phyloP scores from a whole-genome alignment of 2,888 invertebrate genomes.

The Drosophila anomalipes region DNA sequence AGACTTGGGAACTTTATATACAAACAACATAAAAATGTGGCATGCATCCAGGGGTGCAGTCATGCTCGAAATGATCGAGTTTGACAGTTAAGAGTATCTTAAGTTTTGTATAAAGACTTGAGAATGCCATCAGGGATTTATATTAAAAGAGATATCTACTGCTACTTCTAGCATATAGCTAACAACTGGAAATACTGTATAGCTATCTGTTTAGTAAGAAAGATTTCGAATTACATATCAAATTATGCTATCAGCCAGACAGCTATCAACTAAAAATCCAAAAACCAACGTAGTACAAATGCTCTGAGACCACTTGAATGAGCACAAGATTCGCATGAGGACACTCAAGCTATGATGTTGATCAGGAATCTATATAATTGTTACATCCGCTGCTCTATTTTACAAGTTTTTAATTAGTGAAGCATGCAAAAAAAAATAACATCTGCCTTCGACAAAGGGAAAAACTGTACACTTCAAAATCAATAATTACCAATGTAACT shows the following conservation, averaged over 20 bases:
- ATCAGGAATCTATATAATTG: neutral
- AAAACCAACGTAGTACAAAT: neutral
- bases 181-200: neutral
- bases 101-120: neutral
- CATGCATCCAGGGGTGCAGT: neutral
- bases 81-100: neutral
- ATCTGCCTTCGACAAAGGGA: neutral
- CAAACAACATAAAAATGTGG: neutral
- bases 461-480: constrained; percentile 47
- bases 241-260: neutral
- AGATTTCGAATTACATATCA: neutral
- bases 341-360: neutral
- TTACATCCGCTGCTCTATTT: neutral
- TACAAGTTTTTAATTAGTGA: constrained; percentile 1
- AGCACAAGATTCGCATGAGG: neutral
- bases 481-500: constrained; percentile 74
- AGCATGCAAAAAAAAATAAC: neutral
- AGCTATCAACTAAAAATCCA: neutral
- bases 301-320: neutral
- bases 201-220: neutral
- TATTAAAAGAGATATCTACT: neutral
- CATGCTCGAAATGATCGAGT: neutral
- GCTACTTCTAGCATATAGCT: neutral
- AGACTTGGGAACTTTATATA: neutral
- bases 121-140: neutral